These are phyloP conservation scores for Oxycera nigricornis DNA, from an alignment of 2,888 invertebrate genomes.

Conservation along the genomic window DNA sequence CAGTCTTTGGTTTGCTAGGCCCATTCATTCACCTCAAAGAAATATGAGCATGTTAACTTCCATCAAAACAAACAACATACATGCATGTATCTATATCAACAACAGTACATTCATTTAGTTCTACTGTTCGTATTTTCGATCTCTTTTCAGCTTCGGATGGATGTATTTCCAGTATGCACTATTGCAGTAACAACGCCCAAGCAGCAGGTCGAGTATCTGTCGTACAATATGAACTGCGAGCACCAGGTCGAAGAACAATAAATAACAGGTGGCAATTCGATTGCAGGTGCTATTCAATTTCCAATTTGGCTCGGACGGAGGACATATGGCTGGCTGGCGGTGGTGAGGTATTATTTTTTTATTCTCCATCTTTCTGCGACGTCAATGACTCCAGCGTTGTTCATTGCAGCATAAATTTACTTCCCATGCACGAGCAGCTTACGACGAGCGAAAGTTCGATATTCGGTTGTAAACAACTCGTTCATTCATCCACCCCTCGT, in stretches of 20 bases:
- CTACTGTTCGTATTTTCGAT: too few relatives aligned
- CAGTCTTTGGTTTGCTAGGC: too few relatives aligned
- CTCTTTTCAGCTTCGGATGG: too few relatives aligned
- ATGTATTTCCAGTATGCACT: too few relatives aligned
- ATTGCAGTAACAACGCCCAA: too few relatives aligned
- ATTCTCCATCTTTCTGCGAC: neutral
- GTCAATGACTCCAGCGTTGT: slow-evolving; percentile 6
- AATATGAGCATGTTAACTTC: too few relatives aligned
- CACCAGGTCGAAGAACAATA: slow-evolving; percentile 2
- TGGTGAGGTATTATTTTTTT: neutral
- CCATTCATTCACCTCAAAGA: too few relatives aligned
- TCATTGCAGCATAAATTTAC: slow-evolving; percentile 5
- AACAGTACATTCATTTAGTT: too few relatives aligned
- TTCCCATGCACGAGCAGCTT: neutral
- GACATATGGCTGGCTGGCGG: neutral
- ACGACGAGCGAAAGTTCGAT: neutral
- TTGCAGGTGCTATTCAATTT: slow-evolving; percentile 39
- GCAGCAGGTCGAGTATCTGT: too few relatives aligned
- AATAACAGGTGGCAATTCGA: slow-evolving; percentile 37
- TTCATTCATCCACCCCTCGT: too few relatives aligned
- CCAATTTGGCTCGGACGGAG: slow-evolving; percentile 12
- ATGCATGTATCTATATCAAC: too few relatives aligned
- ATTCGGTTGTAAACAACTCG: slow-evolving; percentile 18
- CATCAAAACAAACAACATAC: too few relatives aligned
- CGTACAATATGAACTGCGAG: neutral